Evolutionary conservation across 2,797 vertebrate genomes (phyloP).

Genomic region (Natrix natrix): DNA sequence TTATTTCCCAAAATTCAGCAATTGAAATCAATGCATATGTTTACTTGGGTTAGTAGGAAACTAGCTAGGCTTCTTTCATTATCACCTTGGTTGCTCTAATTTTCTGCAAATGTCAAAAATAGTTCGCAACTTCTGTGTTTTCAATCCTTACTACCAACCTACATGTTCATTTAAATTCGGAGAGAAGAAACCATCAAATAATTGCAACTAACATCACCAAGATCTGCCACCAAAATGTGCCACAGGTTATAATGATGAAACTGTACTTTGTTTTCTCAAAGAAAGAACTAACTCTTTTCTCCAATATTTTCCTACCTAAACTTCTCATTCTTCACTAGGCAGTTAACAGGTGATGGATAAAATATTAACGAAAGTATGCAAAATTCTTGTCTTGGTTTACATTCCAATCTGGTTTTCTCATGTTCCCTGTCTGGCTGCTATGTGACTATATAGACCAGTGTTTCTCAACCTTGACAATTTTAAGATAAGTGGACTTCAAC

Average conservation of each 20-base stretch:
- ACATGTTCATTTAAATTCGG: not conserved
- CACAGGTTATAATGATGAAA: not conserved
- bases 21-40: not conserved
- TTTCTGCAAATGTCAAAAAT: not conserved
- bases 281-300: not conserved
- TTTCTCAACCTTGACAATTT: not conserved
- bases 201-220: not conserved
- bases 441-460: not conserved
- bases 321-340: not conserved
- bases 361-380: not conserved
- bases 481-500: not conserved
- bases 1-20: not conserved
- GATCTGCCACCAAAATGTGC: not conserved
- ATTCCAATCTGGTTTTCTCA: not conserved
- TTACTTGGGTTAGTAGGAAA: not conserved
- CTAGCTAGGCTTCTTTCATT: not conserved
- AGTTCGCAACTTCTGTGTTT: constrained; percentile 20
- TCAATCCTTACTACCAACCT: not conserved
- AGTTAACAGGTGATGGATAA: not conserved
- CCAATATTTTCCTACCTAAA: not conserved
- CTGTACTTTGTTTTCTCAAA: not conserved
- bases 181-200: not conserved
- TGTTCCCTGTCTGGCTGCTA: not conserved
- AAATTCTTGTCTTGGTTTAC: not conserved
- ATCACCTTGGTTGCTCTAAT: not conserved